Base-by-base conservation (phyloP, 1,140 invertebrate genomes). In the Neoseiulus cucumeris region DNA sequence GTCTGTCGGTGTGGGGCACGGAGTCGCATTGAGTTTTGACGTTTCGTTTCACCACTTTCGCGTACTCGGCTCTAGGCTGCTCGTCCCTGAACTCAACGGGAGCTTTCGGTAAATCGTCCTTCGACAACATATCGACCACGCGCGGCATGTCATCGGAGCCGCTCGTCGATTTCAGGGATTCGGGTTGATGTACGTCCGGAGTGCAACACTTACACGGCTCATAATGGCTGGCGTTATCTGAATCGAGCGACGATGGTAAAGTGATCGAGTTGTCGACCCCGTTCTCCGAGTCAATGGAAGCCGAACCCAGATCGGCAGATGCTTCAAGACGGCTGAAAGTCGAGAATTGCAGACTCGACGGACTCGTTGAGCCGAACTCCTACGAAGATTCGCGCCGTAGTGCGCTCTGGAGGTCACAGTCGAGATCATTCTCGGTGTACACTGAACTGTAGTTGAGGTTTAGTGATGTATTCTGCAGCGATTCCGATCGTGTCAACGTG, bases 391-490 rank as follows among this genome's bases (percentile, higher is more conserved):
- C 33, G 12, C 51, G 51, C 22, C 22, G 25, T 14, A 33, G 12
- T 12, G 17, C 22, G 2, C 14, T 25, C 51, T 17, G 4, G 14
- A 33, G 22, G 14, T 29, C 51, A 5, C 9, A 0, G 17, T 59
- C 22, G 51, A 59, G 25, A 33, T 59, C 51, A 25, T 59, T 25
- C 14, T 59, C 51, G 14, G 25, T 20, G 51, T 59, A 59, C 0
- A 59, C 51, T 14, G 51, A 59, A 25, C 51, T 59, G 33, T 59
- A 59, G 51, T 59, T 59, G 51, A 59, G 51, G 51, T 59, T 59
- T 25, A 59, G 17, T 9, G 33, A 59, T 14, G 17, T 14, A 2
- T 9, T 39, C 33, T 9, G 33, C 33, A 39, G 9, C 4, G 33
- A 39, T 9, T 39, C 33, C 33, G 33, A 39, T 9, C 33, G 4